Conservation (phyloP, 2,888 invertebrate species). For the Chorisops tibialis region DNA sequence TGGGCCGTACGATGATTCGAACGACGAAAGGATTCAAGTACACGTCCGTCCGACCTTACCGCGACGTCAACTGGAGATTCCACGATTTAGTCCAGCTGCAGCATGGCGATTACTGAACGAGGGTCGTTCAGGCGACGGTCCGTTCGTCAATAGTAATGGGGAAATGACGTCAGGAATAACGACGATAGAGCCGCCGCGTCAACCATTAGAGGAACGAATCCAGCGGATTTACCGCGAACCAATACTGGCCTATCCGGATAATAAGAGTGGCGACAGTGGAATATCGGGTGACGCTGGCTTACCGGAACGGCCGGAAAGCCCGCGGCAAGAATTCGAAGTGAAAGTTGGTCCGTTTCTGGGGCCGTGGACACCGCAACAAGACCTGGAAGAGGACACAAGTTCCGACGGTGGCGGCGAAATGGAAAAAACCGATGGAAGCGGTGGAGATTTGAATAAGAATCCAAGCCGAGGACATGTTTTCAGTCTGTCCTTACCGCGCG, state of each 20-base stretch:
- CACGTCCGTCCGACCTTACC: constrained; percentile 75
- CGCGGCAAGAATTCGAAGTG: neutral
- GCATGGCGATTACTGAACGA: constrained; percentile 70
- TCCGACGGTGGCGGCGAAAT: constrained; percentile 25
- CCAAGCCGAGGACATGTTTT: constrained; percentile 61
- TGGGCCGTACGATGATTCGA: constrained; percentile 40
- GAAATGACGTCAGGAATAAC: neutral
- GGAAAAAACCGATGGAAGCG: constrained; percentile 41
- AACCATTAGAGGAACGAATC: constrained; percentile 55
- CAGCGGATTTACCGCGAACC: constrained; percentile 56
- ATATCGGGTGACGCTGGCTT: constrained; percentile 76
- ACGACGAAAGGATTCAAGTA: constrained; percentile 62
- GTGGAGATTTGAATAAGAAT: constrained; percentile 6
- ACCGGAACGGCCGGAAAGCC: constrained; percentile 41
- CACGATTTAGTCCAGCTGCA: constrained; percentile 77
- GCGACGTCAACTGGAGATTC: constrained; percentile 71
- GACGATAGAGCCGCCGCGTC: constrained; percentile 4
- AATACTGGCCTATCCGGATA: constrained; percentile 53
- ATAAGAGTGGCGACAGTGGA: constrained; percentile 80
- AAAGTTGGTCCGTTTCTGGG: constrained; percentile 38
- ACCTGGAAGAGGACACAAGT: constrained; percentile 60
- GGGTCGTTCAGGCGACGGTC: constrained; percentile 36
- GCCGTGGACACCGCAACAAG: constrained; percentile 83
- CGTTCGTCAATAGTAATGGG: neutral
- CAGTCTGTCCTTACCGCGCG: constrained; percentile 72